Conservation (phyloP, 2,888 invertebrate genomes). For the Chalcis sispes region DNA sequence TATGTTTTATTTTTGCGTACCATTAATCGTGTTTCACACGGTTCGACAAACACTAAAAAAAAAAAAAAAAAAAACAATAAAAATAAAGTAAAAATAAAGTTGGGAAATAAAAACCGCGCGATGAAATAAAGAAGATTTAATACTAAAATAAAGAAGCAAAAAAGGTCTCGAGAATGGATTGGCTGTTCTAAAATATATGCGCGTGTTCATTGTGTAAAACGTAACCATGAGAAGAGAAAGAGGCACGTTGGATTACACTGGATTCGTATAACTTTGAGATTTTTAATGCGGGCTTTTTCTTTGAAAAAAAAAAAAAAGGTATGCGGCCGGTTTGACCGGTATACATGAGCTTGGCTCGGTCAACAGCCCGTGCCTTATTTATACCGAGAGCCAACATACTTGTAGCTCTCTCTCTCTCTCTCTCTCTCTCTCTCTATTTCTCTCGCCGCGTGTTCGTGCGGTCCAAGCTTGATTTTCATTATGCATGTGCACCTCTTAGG, state of each 20-base stretch:
- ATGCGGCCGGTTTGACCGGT: too few relatives aligned
- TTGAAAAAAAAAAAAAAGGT: neutral
- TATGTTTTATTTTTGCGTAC: neutral
- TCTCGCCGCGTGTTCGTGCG: too few relatives aligned
- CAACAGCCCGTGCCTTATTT: constrained; percentile 47
- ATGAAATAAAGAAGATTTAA: too few relatives aligned
- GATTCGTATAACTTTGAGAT: neutral
- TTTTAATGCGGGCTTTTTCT: constrained; percentile 1
- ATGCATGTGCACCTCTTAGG: constrained; percentile 55
- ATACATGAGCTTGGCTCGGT: too few relatives aligned
- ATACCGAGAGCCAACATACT: constrained; percentile 19
- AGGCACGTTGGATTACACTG: neutral
- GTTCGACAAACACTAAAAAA: too few relatives aligned
- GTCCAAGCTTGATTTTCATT: constrained; percentile 54
- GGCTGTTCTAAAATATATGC: neutral
- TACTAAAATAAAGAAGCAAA: neutral
- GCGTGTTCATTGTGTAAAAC: neutral
- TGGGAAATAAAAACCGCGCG: neutral
- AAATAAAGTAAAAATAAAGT: neutral
- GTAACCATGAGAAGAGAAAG: neutral
- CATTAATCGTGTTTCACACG: constrained; percentile 26
- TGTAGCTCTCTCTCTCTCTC: neutral
- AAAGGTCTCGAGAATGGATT: constrained; percentile 8
- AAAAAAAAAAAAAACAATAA: neutral
- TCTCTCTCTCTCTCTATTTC: too few relatives aligned